Percentiles rank a stretch among this genome's conserved stretches.
phyloP scores from a whole-genome alignment of 2,797 vertebrate genomes.

The Tragelaphus oryx region DNA sequence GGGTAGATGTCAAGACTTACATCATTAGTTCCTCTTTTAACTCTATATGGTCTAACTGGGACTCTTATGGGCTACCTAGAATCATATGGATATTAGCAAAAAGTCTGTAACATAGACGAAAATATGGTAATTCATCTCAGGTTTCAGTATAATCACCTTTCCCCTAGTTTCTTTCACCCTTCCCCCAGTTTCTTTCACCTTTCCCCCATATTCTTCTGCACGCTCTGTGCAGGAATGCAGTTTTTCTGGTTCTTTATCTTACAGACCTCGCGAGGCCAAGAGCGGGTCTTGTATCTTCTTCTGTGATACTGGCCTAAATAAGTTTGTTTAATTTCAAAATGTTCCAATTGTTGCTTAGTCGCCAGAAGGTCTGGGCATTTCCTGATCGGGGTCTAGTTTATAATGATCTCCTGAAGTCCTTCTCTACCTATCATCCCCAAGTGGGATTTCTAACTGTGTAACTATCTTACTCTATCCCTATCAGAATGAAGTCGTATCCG shows the following conservation, averaged over 20 bases:
- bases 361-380: not conserved
- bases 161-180: not conserved
- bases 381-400: not conserved
- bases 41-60: not conserved
- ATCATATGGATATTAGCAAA: not conserved
- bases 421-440: not conserved
- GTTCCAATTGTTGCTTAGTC: not conserved
- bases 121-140: not conserved
- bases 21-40: not conserved
- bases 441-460: not conserved
- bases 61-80: not conserved
- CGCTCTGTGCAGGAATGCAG: fast-evolving
- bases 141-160: not conserved
- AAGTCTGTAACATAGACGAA: not conserved
- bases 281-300: not conserved
- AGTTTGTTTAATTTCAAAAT: not conserved
- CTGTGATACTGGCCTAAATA: not conserved
- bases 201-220: not conserved
- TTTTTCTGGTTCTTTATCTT: not conserved
- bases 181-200: not conserved
- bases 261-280: not conserved
- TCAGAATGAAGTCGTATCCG: not conserved
- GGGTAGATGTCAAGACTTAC: not conserved
- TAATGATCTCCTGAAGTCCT: not conserved
- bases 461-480: not conserved